These are phyloP conservation scores for Gasterosteus aculeatus DNA, from an alignment of 2,113 vertebrate species.

Conservation along the genomic window DNA sequence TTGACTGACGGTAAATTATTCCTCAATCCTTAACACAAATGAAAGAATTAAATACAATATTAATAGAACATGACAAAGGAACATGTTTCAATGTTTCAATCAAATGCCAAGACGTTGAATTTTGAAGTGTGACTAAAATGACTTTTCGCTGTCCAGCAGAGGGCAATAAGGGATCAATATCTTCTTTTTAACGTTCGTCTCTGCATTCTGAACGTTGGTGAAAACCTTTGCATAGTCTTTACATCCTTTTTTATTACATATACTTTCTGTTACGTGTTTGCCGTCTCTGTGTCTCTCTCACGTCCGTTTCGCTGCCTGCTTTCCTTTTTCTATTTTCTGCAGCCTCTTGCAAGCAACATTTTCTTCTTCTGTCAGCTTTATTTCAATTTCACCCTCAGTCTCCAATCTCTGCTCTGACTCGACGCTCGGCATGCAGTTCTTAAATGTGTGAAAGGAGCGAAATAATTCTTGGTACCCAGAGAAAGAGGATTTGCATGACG, in stretches of 20 bases:
- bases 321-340: background rate
- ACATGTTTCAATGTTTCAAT: too few relatives aligned
- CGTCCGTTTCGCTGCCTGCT: too few relatives aligned
- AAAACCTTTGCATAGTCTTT: background rate
- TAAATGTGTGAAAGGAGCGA: conserved; percentile 17
- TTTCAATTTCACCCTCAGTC: background rate
- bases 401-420: background rate
- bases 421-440: background rate
- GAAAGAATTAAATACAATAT: background rate
- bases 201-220: background rate
- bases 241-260: background rate
- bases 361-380: background rate
- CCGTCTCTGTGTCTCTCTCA: background rate
- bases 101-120: background rate
- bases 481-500: background rate
- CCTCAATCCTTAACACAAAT: background rate
- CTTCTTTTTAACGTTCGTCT: conserved; percentile 5
- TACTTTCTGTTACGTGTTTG: background rate
- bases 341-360: background rate
- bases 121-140: background rate
- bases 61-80: background rate
- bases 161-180: conserved; percentile 65
- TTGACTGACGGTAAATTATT: background rate
- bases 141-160: conserved; percentile 63
- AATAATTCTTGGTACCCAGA: background rate